Base-by-base conservation (phyloP, 2,888 invertebrate genomes). In the Himalopsyche anomala region DNA sequence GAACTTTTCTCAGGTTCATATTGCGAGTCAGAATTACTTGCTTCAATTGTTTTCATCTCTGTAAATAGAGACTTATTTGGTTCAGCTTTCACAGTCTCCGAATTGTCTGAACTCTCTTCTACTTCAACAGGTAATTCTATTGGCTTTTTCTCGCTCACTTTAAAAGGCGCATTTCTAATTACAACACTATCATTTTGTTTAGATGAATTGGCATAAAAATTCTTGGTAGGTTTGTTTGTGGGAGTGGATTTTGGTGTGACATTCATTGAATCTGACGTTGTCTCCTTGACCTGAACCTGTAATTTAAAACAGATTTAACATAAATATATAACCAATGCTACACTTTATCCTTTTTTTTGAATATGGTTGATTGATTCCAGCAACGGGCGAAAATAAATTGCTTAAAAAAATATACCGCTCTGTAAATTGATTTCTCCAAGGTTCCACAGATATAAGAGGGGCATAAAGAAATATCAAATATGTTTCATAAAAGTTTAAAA, bases 1-100 rank as follows among this genome's bases (percentile, higher is more conserved):
- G 15, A 15, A 38, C 74, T 74, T 74, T 74, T 74, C 36, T 74
- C 74, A 74, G 74, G 74, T 12, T 74, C 74, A 74, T 74, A 74
- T 36, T 74, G 74, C 3, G 36, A 74, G 8, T 74, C 36, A 15
- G 74, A 74, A 36, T 36, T 15, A 5, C 74, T 36, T 5, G 74
- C 36, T 15, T 74, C 74, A 15, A 74, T 74, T 12, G 15, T 74
- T 74, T 74, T 74, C 15, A 74, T 74, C 38, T 74, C 74, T 4
- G 28, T 74, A 74, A 74, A 74, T 4, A 74, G 36, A 36, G 74
- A 74, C 36, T 74, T 74, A 11, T 74, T 74, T 36, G 74, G 28
- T 38, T 74, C 74, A 36, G 38, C 15, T 74, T 36, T 74, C 36
- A 36, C 12, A 36, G 36, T 36, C 15, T 28, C 74, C 12, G 36